Conservation (phyloP, 2,797 vertebrate species). For the Anguilla pacifica region DNA sequence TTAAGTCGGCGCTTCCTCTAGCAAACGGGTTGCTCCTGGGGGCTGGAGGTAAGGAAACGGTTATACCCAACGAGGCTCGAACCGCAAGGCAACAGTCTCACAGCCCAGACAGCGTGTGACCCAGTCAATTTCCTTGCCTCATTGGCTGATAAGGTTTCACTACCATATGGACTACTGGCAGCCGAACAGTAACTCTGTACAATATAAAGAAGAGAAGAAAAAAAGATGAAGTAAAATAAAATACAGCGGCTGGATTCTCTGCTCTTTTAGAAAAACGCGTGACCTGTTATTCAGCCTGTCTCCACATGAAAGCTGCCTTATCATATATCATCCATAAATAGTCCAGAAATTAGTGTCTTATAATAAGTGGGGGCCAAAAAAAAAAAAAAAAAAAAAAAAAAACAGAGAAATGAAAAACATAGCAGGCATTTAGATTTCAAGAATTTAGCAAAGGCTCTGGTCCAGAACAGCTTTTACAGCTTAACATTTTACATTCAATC, state of each 20-base stretch:
- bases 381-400: not conserved
- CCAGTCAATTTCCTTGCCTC: slow-evolving; percentile 47
- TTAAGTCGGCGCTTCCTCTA: slow-evolving; percentile 35
- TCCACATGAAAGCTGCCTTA: not conserved
- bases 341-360: not conserved
- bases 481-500: not conserved
- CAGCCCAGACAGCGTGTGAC: slow-evolving; percentile 55
- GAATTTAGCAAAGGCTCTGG: not conserved
- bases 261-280: not conserved
- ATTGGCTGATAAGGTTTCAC: slow-evolving; percentile 62
- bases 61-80: slow-evolving; percentile 51
- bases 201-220: slow-evolving; percentile 47
- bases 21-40: slow-evolving; percentile 40
- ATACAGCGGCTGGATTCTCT: not conserved
- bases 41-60: slow-evolving; percentile 43
- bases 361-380: not conserved
- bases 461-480: not conserved
- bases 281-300: not conserved
- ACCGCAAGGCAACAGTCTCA: slow-evolving; percentile 49
- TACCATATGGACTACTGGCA: slow-evolving; percentile 60
- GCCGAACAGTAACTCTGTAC: slow-evolving; percentile 48
- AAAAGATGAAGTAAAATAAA: not conserved
- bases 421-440: not conserved
- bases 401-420: not conserved
- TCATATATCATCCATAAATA: not conserved